Conservation (phyloP, 2,888 invertebrate genomes). For the Amphimallon solstitiale region DNA sequence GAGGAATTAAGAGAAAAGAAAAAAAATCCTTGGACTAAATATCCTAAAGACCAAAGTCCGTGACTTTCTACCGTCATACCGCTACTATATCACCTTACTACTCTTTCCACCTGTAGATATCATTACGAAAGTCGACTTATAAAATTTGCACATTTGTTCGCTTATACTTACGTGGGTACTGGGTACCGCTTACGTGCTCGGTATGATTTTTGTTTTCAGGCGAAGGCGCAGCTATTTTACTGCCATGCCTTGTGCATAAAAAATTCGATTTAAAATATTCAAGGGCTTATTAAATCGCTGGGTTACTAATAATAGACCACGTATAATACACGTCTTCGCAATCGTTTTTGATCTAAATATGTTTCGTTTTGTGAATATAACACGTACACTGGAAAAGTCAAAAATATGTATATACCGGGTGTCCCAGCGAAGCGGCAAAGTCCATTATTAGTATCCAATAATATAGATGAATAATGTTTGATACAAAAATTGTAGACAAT, state of each 20-base stretch:
- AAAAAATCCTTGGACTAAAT: constrained; percentile 42
- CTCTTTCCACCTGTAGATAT: constrained; percentile 20
- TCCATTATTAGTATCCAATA: too few relatives aligned
- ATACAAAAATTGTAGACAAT: too few relatives aligned
- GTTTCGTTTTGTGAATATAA: too few relatives aligned
- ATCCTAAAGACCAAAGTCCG: neutral
- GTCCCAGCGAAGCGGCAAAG: too few relatives aligned
- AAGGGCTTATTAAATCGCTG: constrained; percentile 21
- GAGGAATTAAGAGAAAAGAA: constrained; percentile 8
- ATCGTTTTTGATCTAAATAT: constrained; percentile 16
- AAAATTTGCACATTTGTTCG: constrained; percentile 18
- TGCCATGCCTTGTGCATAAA: neutral
- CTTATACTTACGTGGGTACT: too few relatives aligned
- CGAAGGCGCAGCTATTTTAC: neutral
- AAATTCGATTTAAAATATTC: constrained; percentile 16
- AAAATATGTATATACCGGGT: too few relatives aligned
- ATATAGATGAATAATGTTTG: too few relatives aligned
- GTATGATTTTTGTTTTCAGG: constrained; percentile 9
- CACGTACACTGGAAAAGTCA: too few relatives aligned
- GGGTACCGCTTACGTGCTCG: constrained; percentile 14
- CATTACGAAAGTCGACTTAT: neutral
- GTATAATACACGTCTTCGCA: constrained; percentile 24
- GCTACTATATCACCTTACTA: constrained; percentile 25
- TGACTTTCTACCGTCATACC: constrained; percentile 3
- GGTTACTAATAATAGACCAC: constrained; percentile 27